Conservation (phyloP, 2,113 vertebrate genomes). For the Lates calcarifer region DNA sequence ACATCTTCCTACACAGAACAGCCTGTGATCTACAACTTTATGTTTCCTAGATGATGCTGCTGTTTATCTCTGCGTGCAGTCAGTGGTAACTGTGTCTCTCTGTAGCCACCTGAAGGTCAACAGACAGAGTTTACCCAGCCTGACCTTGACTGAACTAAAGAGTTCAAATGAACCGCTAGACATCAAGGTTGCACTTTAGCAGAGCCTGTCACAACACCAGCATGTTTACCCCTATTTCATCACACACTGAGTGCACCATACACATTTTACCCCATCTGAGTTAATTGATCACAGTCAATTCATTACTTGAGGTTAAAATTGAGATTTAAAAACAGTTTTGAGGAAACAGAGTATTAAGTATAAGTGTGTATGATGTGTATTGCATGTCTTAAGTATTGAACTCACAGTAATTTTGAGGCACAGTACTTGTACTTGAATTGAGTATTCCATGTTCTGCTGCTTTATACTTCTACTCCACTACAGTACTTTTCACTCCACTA, state of each 20-base stretch:
- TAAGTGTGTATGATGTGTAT: too few species aligned
- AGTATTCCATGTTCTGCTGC: too few species aligned
- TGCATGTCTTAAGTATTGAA: too few species aligned
- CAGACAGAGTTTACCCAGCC: slow-evolving; percentile 30
- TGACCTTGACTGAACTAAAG: slow-evolving; percentile 53
- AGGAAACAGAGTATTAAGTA: not conserved
- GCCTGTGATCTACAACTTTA: not conserved
- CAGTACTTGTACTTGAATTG: too few species aligned
- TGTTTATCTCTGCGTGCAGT: not conserved
- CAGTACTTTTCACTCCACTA: too few species aligned
- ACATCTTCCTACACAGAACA: not conserved
- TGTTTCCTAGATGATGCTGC: not conserved
- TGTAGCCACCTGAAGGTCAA: slow-evolving; percentile 24
- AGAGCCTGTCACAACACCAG: not conserved
- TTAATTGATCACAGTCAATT: too few species aligned
- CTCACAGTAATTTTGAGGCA: too few species aligned
- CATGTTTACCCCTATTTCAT: slow-evolving; percentile 52
- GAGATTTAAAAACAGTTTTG: not conserved
- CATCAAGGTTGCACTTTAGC: slow-evolving; percentile 23
- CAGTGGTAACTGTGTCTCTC: not conserved
- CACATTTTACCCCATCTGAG: not conserved
- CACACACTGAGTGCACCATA: not conserved
- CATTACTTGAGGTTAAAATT: not conserved
- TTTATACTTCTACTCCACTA: too few species aligned
- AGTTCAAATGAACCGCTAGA: slow-evolving; percentile 29